phyloP scores from a whole-genome alignment of 2,797 vertebrate species.

The Crocidura indochinensis region DNA sequence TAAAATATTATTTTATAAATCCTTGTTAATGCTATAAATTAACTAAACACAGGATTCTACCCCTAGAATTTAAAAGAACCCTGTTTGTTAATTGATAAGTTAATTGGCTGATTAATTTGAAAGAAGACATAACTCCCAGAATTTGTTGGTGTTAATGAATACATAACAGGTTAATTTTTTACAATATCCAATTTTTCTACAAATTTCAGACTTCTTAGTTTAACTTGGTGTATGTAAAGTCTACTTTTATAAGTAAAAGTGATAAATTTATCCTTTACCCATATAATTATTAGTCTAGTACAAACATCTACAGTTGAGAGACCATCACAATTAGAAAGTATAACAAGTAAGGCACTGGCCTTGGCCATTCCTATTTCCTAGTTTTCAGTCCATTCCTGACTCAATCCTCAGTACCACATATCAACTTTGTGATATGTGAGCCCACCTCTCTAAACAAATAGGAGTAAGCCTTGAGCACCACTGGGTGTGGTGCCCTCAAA shows the following conservation, averaged over 20 bases:
- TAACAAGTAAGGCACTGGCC: too few species aligned
- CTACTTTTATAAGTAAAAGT: conserved; percentile 40
- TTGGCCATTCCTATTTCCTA: too few species aligned
- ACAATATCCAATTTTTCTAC: background rate
- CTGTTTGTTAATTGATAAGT: conserved; percentile 34
- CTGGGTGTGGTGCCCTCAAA: too few species aligned
- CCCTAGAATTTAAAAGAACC: conserved; percentile 37
- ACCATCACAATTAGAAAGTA: conserved; percentile 2
- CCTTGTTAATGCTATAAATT: conserved; percentile 36
- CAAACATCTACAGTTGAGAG: background rate
- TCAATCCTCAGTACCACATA: too few species aligned
- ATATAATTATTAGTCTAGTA: conserved; percentile 50
- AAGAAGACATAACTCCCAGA: background rate
- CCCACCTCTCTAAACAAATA: too few species aligned
- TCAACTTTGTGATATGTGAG: too few species aligned
- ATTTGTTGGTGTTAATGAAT: conserved; percentile 4
- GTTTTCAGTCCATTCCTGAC: too few species aligned
- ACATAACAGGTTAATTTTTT: background rate
- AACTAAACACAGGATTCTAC: conserved; percentile 19
- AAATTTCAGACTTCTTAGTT: conserved; percentile 32
- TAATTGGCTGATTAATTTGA: conserved; percentile 52
- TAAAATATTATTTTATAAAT: conserved; percentile 58
- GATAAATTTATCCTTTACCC: background rate
- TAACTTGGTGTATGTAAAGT: conserved; percentile 50
- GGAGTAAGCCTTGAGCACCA: too few species aligned